These are phyloP conservation scores for Synanthedon tipuliformis DNA, from an alignment of 2,888 invertebrate genomes.

Conservation along the genomic window DNA sequence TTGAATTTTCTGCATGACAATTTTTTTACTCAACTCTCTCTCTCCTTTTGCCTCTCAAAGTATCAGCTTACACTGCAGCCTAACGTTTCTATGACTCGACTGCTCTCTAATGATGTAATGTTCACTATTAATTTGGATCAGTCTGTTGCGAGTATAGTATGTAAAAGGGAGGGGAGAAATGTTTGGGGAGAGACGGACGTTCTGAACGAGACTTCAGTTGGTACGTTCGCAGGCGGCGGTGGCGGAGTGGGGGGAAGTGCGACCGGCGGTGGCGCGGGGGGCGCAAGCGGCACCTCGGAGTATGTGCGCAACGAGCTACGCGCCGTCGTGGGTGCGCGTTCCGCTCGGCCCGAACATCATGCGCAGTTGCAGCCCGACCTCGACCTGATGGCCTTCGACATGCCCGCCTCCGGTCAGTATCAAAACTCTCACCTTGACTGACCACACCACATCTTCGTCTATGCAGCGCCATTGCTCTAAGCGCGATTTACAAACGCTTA, in stretches of 20 bases:
- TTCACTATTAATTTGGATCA: constrained; percentile 15
- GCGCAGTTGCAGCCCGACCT: constrained; percentile 73
- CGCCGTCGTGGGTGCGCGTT: constrained; percentile 88
- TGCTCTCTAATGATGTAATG: background rate
- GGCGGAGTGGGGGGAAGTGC: constrained; percentile 14
- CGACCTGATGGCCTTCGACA: constrained; percentile 78
- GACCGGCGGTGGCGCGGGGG: constrained; percentile 47
- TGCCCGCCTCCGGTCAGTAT: constrained; percentile 71
- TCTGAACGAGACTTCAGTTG: background rate
- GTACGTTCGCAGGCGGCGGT: constrained; percentile 14
- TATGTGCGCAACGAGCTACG: constrained; percentile 92
- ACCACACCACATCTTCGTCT: too few species aligned
- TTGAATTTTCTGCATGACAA: background rate
- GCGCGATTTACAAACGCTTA: background rate
- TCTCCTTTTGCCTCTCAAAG: too few species aligned
- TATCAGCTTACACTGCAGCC: background rate
- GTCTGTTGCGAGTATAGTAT: constrained; percentile 9
- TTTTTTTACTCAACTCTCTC: too few species aligned
- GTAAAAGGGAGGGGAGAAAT: background rate
- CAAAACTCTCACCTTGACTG: background rate
- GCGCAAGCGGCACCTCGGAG: constrained; percentile 79
- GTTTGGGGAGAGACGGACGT: constrained; percentile 4
- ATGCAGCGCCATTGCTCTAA: background rate
- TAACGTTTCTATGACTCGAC: background rate
- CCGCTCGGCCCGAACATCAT: constrained; percentile 64